Evolutionary conservation across 2,888 invertebrate species (phyloP), one percentile per base, ranked within the genome.

Genomic region (Caenorhabditis auriculariae): DNA sequence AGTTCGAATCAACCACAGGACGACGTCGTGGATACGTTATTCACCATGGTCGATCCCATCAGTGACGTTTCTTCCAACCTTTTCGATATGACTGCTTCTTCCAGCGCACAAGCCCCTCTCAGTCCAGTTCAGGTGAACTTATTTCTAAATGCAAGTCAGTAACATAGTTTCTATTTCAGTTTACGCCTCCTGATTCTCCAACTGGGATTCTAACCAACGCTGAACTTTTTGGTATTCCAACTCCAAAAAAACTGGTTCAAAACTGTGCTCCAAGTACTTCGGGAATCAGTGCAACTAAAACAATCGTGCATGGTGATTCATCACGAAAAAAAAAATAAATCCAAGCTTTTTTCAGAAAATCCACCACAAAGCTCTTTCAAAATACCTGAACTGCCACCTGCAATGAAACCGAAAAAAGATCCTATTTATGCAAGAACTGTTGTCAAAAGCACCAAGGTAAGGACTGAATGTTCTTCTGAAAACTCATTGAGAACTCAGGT

Each of bases 181-280:
- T 74, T 52, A 74, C 74, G n/a, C 74, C 74, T 2, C 74, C 74
- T 2, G 74, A 74, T 44, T 74, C 74, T 5, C 74, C 74, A 38
- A 42, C 47, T 3, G 46, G 38, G 0, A 48, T 44, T 17, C 9
- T 53, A 0, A 52, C 61, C 35, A 23, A 52, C 7, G 62, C 53
- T 26, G 42, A 42, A 15, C 17, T 66, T 2, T 56, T 55, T 28
- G 55, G 56, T 26, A 23, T 59, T 9, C 9, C 35, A 9, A 32
- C 35, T 12, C 35, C 35, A 32, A 9, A 9, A 9, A 9, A 32
- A n/a, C 9, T 12, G n/a, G 35, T 32, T 32, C 35, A 12, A 9
- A 32, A 32, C 35, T 12, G 9, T 9, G 35, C 9, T 12, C 9
- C 35, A 32, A 32, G 35, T n/a, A 32, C 35, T 9, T 32, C 35